A percentile compares a stretch with the other conserved stretches of the same genome.
Evolutionary conservation across 2,888 invertebrate genomes (phyloP).

Genomic region (Cephonodes hylas): DNA sequence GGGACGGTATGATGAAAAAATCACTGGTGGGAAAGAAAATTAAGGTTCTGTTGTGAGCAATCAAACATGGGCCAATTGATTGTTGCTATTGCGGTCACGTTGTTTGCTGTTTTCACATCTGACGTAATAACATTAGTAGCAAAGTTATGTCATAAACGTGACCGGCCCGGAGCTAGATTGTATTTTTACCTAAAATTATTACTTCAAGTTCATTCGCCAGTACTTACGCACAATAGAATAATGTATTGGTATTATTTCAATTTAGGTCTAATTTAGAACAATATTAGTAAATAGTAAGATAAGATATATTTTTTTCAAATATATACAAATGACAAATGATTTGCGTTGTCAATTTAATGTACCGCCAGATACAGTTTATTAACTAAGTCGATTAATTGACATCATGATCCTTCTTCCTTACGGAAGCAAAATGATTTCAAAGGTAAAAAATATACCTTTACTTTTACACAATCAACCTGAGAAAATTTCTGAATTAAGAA

Average conservation of each 20-base stretch:
- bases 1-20: conserved; percentile 24
- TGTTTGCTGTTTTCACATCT: conserved; percentile 78
- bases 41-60: conserved; percentile 50
- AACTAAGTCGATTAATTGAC: too few relatives aligned
- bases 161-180: conserved; percentile 50
- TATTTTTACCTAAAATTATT: not conserved
- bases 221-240: not conserved
- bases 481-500: too few relatives aligned
- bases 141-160: conserved; percentile 76
- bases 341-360: too few relatives aligned
- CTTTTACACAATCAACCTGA: too few relatives aligned
- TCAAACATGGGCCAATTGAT: conserved; percentile 76
- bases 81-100: conserved; percentile 79
- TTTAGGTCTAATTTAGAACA: too few relatives aligned
- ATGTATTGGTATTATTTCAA: not conserved
- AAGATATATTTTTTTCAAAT: too few relatives aligned
- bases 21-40: conserved; percentile 47
- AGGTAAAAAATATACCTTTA: too few relatives aligned
- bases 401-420: too few relatives aligned
- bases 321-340: too few relatives aligned
- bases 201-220: not conserved
- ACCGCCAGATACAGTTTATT: too few relatives aligned
- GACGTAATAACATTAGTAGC: conserved; percentile 77
- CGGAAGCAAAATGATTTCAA: too few relatives aligned
- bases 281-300: too few relatives aligned